Base-by-base conservation (phyloP, 2,113 vertebrate species). In the Amphilophus citrinellus region DNA sequence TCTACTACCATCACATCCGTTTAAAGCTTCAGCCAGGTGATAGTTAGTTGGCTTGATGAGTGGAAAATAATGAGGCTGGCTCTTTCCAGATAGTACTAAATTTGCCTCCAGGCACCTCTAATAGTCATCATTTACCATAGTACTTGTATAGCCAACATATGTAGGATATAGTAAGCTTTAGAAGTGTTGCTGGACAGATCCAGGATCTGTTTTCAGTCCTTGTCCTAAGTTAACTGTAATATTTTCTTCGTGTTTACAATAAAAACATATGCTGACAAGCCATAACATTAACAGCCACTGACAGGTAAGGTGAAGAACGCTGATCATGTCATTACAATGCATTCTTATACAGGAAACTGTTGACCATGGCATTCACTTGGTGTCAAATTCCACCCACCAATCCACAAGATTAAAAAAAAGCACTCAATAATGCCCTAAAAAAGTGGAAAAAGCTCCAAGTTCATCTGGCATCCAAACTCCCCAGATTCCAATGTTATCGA, bases 311-410 rank as follows among this genome's bases (percentile, higher is more conserved):
- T 73, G 47, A 53, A 53, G 27, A 56, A 56, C 47, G 53, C 0
- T 73, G 24, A 4, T 35, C 47, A 35, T 56, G 27, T 4, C 44
- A 56, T 1, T 56, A 73, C 1, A 56, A 56, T 0, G 3, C 68
- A 56, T 47, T 56, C 47, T 73, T 73, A n/a, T 56, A 56, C 68
- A 32, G 10, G 4, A 73, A 56, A 73, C 44, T 5, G 53, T 56
- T 56, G 47, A 56, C 32, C 35, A 27, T n/a, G 68, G 24, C 6
- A 73, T 73, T 73, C 68, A n/a, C 47, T 73, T 73, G 47, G 68
- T 56, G 53, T 73, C 47, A 73, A 71, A 0, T 71, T 71, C 66
- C 44, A 71, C 66, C 44, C 2, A 53, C 1, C 68, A 4, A 73
- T 14, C 47, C 68, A 56, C 68, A 35, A 56, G 27, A 4, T 10